Conservation (phyloP, 2,113 vertebrate genomes). For the Percopsis transmontana region DNA sequence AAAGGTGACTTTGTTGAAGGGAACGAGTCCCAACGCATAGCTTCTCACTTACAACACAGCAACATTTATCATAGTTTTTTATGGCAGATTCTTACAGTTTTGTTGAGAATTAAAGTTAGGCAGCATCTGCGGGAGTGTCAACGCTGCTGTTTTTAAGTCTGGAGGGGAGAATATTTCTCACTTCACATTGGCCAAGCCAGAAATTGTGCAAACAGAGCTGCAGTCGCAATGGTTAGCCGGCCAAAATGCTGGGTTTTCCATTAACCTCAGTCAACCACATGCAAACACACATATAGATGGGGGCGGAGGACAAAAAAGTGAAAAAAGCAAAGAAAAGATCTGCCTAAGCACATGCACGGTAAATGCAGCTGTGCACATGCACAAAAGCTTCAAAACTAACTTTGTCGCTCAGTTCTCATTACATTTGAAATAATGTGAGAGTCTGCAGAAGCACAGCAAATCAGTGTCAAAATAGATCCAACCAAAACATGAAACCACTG, state of each 20-base stretch:
- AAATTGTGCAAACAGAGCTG: conserved; percentile 57
- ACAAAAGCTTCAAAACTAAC: conserved; percentile 39
- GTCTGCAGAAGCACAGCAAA: conserved; percentile 53
- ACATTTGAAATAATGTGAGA: conserved; percentile 42
- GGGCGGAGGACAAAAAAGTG: background rate
- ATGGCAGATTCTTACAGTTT: conserved; percentile 24
- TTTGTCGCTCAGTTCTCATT: conserved; percentile 57
- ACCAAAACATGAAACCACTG: conserved; percentile 62
- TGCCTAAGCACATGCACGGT: background rate
- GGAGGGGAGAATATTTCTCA: conserved; percentile 20
- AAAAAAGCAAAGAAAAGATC: background rate
- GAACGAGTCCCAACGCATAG: conserved; percentile 5
- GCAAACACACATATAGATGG: conserved; percentile 16
- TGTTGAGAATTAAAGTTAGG: conserved; percentile 34
- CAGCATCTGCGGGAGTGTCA: conserved; percentile 14
- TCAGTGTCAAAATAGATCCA: conserved; percentile 57
- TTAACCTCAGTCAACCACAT: conserved; percentile 55
- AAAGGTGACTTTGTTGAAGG: conserved; percentile 38
- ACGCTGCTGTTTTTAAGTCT: conserved; percentile 9
- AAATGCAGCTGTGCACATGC: background rate
- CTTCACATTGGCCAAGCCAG: conserved; percentile 33
- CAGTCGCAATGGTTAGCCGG: conserved; percentile 41
- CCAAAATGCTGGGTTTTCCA: conserved; percentile 65
- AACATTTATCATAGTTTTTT: conserved; percentile 38
- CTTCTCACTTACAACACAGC: background rate